A percentile compares a stretch with the other conserved stretches of the same genome.
Conservation (phyloP, 1,140 invertebrate genomes). For the Sarcophaga peregrina region DNA sequence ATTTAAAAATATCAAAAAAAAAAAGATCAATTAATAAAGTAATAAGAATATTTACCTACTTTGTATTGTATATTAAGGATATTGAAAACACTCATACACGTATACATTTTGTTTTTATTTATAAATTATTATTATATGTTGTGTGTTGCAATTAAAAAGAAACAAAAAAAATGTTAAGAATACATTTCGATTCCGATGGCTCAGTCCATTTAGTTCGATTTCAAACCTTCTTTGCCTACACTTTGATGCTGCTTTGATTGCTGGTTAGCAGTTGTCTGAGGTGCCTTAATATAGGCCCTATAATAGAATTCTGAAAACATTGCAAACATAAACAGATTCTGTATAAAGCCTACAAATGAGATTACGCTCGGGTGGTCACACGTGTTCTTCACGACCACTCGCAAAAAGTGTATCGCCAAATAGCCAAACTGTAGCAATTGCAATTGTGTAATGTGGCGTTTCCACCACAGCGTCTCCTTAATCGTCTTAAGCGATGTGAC, state of each 20-base stretch:
- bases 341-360: slow-evolving; percentile 54
- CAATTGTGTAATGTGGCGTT: slow-evolving; percentile 58
- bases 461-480: slow-evolving; percentile 67
- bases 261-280: background rate
- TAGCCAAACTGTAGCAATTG: slow-evolving; percentile 67
- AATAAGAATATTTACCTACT: too few relatives aligned
- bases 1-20: too few relatives aligned
- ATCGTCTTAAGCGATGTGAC: slow-evolving; percentile 52
- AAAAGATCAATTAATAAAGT: too few relatives aligned
- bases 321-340: slow-evolving; percentile 63
- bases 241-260: background rate
- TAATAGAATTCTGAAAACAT: slow-evolving; percentile 64
- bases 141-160: background rate
- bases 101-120: background rate
- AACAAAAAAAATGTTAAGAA: too few relatives aligned
- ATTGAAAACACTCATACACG: too few relatives aligned
- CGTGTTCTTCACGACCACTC: slow-evolving; percentile 55
- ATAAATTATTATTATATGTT: too few relatives aligned
- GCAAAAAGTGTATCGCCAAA: slow-evolving; percentile 72
- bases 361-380: slow-evolving; percentile 55
- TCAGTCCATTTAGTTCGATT: too few relatives aligned
- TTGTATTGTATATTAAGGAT: too few relatives aligned
- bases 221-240: background rate
- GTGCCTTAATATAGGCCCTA: slow-evolving; percentile 53
- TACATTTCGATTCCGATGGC: too few relatives aligned